Evolutionary conservation across 2,888 invertebrate species (phyloP), one percentile per base, ranked within the genome.

Genomic region (Gibbula magus): DNA sequence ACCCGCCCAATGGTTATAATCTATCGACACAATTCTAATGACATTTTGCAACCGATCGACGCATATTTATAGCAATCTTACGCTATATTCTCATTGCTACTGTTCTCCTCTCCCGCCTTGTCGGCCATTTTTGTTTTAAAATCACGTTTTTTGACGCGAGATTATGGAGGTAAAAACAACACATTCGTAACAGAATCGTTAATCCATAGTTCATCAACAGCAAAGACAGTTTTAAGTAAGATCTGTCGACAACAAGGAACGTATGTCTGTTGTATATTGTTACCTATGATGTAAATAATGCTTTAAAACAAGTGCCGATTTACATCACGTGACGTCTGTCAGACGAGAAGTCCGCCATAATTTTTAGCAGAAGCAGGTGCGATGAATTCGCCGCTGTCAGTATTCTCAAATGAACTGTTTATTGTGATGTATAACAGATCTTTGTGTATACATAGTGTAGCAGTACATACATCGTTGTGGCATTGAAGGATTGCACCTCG

Each of bases 51-150:
- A 45, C 10, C 4, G 45, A 45, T 45, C 45, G 45, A 10, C 45
- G 45, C 10, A 45, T 45, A 45, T 7, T 45, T 45, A 5, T 10
- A 45, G 45, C 45, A 10, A 13, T 45, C 45, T 45, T 45, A 45
- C 45, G 13, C 1, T 5, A 45, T 45, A 45, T 45, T 45, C 13
- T 10, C 45, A 10, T 45, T 45, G 45, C 45, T 45, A 45, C 45
- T 10, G 22, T 25, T 78, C 78, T 67, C 79, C 25, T 81, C 84
- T 81, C 79, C 84, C 79, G 84, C 84, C 61, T 79, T 78, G 79
- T 83, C 83, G 53, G 75, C 83, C 84, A 84, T 84, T 79, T 79
- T 83, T 20, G 16, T 20, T 39, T 13, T 74, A 2, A 29, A 29
- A 18, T 74, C 45, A 45, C 78, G 78, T n/a, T 25, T 32, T 77